These are phyloP conservation scores for Scaptomyza flava DNA, from an alignment of 2,888 invertebrate genomes.

Conservation along the genomic window DNA sequence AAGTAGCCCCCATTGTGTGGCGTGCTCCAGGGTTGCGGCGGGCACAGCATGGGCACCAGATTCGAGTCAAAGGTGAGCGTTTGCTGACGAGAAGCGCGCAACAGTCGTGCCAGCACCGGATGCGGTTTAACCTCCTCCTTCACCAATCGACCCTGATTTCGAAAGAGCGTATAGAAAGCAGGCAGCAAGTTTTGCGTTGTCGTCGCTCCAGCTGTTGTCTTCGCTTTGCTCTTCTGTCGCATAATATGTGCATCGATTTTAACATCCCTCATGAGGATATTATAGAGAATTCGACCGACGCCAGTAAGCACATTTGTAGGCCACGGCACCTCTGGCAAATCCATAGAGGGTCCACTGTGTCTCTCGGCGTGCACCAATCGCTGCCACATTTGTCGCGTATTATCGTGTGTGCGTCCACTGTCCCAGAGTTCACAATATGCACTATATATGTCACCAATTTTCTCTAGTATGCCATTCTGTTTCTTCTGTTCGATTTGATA, in stretches of 20 bases:
- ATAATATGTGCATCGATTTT: slow-evolving; percentile 92
- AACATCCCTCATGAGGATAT: slow-evolving; percentile 93
- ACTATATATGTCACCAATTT: slow-evolving; percentile 87
- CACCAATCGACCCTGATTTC: slow-evolving; percentile 87
- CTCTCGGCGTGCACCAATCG: slow-evolving; percentile 86
- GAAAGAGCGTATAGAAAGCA: slow-evolving; percentile 91
- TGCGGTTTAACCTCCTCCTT: slow-evolving; percentile 93
- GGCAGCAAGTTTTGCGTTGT: slow-evolving; percentile 87
- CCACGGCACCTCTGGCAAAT: slow-evolving; percentile 88
- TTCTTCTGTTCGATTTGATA: slow-evolving; percentile 89
- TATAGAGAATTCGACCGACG: slow-evolving; percentile 94
- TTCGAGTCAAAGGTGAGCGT: slow-evolving; percentile 90
- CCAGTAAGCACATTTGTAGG: slow-evolving; percentile 87
- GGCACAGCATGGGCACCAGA: slow-evolving; percentile 91
- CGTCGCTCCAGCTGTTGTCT: slow-evolving; percentile 47
- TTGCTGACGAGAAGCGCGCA: slow-evolving; percentile 88
- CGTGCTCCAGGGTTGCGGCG: slow-evolving; percentile 94
- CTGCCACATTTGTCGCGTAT: slow-evolving; percentile 91
- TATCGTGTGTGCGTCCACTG: slow-evolving; percentile 84
- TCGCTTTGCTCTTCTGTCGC: slow-evolving; percentile 84
- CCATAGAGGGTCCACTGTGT: slow-evolving; percentile 86
- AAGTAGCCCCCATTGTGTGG: slow-evolving; percentile 90
- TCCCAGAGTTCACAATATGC: slow-evolving; percentile 89
- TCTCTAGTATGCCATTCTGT: slow-evolving; percentile 88
- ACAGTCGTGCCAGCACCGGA: slow-evolving; percentile 88